Base-by-base conservation (phyloP, 2,888 invertebrate genomes). In the Drosophila histrio region DNA sequence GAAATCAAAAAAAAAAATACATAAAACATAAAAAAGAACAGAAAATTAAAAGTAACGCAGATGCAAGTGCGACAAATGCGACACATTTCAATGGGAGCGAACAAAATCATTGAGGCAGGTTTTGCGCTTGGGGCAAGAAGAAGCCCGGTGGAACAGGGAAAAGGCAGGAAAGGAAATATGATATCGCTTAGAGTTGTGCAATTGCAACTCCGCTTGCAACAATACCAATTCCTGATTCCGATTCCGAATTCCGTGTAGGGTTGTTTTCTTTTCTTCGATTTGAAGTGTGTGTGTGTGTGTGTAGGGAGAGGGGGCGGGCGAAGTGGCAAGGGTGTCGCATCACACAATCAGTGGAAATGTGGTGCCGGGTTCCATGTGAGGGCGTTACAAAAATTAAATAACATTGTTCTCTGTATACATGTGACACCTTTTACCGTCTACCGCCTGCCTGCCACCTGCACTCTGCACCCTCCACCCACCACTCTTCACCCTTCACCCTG, bases 371-470 rank as follows among this genome's bases (percentile, higher is more conserved):
- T 50, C 63, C 71, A 72, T 60, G 69, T 67, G 70, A 77, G 77
- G 78, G 81, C 73, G 83, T 77, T 73, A 78, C 22, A 74, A 81
- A 84, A 79, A 78, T 78, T 79, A 85, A 85, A 87, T 81, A 88
- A 78, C 87, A 87, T 75, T 86, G 65, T 75, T 66, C 57, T 62
- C 53, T 49, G 62, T 46, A 32, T 57, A 43, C 61, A 68, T 47
- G 60, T 64, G 69, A 77, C 77, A 77, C 74, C 72, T 77, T 76
- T 71, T 24, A 19, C 34, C 22, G 11, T 15, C 9, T 2, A 11
- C 5, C 34, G 6, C n/a, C 24, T 13, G 21, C 38, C 44, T 15
- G 49, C 38, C 9, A 24, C n/a, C 43, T 13, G 21, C 59, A 30
- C 3, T 22, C 32, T 21, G 21, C 32, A 30, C 15, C 0, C 19